Evolutionary conservation across 2,888 invertebrate genomes (phyloP).

Genomic region (Lycaena phlaeas): DNA sequence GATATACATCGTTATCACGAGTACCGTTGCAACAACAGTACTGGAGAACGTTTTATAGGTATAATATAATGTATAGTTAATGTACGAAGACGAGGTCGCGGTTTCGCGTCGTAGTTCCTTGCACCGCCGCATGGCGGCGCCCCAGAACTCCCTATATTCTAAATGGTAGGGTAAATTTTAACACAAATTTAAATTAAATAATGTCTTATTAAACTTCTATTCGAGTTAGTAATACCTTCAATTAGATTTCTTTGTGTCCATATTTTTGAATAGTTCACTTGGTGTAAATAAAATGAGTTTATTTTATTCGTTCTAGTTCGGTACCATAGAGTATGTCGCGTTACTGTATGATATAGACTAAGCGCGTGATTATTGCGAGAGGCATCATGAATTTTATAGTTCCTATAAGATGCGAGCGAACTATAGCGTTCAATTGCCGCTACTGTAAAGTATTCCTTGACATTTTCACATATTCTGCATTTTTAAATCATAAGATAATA

Average conservation of each 20-base stretch:
- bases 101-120: slow-evolving; percentile 65
- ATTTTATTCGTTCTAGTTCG: slow-evolving; percentile 63
- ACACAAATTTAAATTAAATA: slow-evolving; percentile 54
- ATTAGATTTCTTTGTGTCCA: slow-evolving; percentile 51
- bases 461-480: slow-evolving; percentile 72
- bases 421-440: slow-evolving; percentile 73
- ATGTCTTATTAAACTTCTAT: slow-evolving; percentile 39
- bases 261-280: slow-evolving; percentile 53
- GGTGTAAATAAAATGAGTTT: slow-evolving; percentile 54
- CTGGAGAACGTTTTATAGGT: slow-evolving; percentile 62
- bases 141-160: slow-evolving; percentile 67
- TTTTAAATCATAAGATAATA: slow-evolving; percentile 63
- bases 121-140: slow-evolving; percentile 67
- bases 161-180: slow-evolving; percentile 67
- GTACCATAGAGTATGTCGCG: slow-evolving; percentile 38
- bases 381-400: slow-evolving; percentile 73
- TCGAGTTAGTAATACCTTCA: slow-evolving; percentile 44
- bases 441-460: slow-evolving; percentile 69
- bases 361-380: slow-evolving; percentile 34
- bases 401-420: slow-evolving; percentile 71
- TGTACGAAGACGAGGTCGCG: slow-evolving; percentile 56
- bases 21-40: slow-evolving; percentile 56
- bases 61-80: slow-evolving; percentile 49
- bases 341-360: slow-evolving; percentile 46
- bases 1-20: slow-evolving; percentile 43